These are phyloP conservation scores for Trichosurus vulpecula DNA, from an alignment of 2,797 vertebrate species.

Conservation along the genomic window DNA sequence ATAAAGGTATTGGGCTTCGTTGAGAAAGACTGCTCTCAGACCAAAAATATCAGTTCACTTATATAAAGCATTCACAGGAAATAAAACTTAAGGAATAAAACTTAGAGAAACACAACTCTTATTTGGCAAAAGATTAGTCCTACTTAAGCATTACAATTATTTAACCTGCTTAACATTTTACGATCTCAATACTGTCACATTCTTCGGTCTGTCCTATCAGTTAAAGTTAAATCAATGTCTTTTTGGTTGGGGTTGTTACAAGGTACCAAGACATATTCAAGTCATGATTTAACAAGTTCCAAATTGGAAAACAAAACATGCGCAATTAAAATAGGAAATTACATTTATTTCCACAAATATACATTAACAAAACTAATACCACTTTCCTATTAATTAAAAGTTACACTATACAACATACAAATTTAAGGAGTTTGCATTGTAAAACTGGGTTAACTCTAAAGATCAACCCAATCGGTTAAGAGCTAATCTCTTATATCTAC, in stretches of 20 bases:
- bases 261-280: constrained; percentile 50
- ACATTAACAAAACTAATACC: constrained; percentile 33
- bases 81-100: constrained; percentile 61
- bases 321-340: constrained; percentile 52
- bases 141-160: constrained; percentile 67
- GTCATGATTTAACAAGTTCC: constrained; percentile 54
- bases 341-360: constrained; percentile 46
- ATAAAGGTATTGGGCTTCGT: constrained; percentile 14
- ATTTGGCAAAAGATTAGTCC: constrained; percentile 70
- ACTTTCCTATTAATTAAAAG: constrained; percentile 64
- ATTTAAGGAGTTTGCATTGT: constrained; percentile 36
- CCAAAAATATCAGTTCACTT: constrained; percentile 52
- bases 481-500: constrained; percentile 56
- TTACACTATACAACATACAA: constrained; percentile 51
- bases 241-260: constrained; percentile 54
- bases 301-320: constrained; percentile 57
- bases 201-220: constrained; percentile 65
- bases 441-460: constrained; percentile 54
- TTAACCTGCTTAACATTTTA: constrained; percentile 63
- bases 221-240: constrained; percentile 78
- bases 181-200: constrained; percentile 66
- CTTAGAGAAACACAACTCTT: constrained; percentile 42
- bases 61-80: constrained; percentile 38
- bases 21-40: constrained; percentile 45
- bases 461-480: constrained; percentile 42